Evolutionary conservation across 2,113 vertebrate species (phyloP).

Genomic region (Sebastes fasciatus): DNA sequence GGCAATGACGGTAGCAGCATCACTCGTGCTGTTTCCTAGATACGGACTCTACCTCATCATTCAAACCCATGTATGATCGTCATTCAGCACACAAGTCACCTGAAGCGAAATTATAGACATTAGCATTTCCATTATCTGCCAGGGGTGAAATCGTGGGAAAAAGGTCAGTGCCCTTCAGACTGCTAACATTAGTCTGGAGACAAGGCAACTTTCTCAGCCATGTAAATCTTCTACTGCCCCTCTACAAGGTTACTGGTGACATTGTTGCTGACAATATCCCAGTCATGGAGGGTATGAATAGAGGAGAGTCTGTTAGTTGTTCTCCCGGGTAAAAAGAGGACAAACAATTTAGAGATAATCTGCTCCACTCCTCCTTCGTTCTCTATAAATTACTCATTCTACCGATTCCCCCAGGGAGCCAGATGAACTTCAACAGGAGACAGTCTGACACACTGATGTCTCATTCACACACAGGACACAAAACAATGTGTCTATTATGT

Average conservation of each 20-base stretch:
- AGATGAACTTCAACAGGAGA: slow-evolving; percentile 45
- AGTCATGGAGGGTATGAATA: slow-evolving; percentile 78
- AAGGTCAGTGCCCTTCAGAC: slow-evolving; percentile 57
- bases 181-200: slow-evolving; percentile 56
- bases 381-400: slow-evolving; percentile 68
- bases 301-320: slow-evolving; percentile 68
- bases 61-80: slow-evolving; percentile 23
- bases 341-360: slow-evolving; percentile 75
- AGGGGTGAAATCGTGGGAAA: slow-evolving; percentile 61
- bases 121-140: slow-evolving; percentile 37
- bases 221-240: slow-evolving; percentile 55
- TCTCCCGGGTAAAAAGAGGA: slow-evolving; percentile 64
- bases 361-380: slow-evolving; percentile 52
- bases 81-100: slow-evolving; percentile 27
- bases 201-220: slow-evolving; percentile 57
- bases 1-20: background rate
- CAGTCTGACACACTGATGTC: slow-evolving; percentile 36
- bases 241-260: slow-evolving; percentile 62
- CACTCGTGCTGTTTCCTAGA: background rate
- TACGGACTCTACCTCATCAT: slow-evolving; percentile 10
- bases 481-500: slow-evolving; percentile 53
- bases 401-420: slow-evolving; percentile 38
- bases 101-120: slow-evolving; percentile 30
- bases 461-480: slow-evolving; percentile 24
- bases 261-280: slow-evolving; percentile 67